phyloP scores from a whole-genome alignment of 2,888 invertebrate genomes.

The Notocelia uddmanniana region DNA sequence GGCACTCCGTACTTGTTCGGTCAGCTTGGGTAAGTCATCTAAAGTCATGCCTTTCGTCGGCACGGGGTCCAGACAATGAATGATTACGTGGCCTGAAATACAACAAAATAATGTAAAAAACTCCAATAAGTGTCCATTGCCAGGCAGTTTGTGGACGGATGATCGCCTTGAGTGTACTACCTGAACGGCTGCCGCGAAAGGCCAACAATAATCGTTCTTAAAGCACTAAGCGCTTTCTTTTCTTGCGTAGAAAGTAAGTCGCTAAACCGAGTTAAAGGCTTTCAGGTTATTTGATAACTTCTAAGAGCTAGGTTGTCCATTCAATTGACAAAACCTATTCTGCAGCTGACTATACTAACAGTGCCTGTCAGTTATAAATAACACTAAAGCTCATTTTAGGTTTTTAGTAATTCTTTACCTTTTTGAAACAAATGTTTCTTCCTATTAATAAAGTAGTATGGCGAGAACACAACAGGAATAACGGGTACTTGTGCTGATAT shows the following conservation, averaged over 20 bases:
- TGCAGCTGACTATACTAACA: neutral
- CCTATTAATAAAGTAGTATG: constrained; percentile 75
- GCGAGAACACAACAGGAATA: constrained; percentile 86
- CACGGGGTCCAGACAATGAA: constrained; percentile 73
- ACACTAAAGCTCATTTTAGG: too few relatives aligned
- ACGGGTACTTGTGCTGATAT: constrained; percentile 85
- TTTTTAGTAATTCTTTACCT: constrained; percentile 52
- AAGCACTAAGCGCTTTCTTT: too few relatives aligned
- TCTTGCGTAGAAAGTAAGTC: neutral
- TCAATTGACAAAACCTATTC: neutral
- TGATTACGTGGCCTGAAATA: constrained; percentile 69
- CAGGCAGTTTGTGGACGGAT: neutral
- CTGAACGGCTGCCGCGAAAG: neutral
- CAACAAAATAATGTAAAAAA: neutral
- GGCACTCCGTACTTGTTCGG: constrained; percentile 61
- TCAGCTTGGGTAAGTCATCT: constrained; percentile 70
- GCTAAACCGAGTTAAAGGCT: too few relatives aligned
- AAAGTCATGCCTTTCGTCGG: constrained; percentile 66
- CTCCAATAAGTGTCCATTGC: neutral
- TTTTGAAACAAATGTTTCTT: constrained; percentile 62
- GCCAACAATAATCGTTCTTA: too few relatives aligned
- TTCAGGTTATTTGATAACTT: neutral
- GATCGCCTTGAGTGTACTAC: neutral
- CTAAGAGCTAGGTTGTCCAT: neutral
- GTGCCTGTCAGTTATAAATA: too few relatives aligned